A percentile compares a stretch with the other conserved stretches of the same genome.
Conservation (phyloP, 1,140 invertebrate species). For the Cylas formicarius region DNA sequence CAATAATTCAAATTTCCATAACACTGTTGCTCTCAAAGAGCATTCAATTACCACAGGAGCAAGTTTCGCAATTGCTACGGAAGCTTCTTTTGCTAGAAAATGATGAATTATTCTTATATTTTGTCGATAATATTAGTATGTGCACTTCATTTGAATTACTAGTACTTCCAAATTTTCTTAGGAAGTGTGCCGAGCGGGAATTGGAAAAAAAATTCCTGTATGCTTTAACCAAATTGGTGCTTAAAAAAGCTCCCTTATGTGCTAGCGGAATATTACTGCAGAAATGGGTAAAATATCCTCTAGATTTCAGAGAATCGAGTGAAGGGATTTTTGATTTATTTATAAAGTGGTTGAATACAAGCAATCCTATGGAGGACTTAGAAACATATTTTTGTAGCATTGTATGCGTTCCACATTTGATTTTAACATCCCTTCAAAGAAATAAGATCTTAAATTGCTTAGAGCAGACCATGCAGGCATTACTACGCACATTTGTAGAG, state of each 20-base stretch:
- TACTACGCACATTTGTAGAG: slow-evolving; percentile 18
- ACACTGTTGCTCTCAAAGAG: slow-evolving; percentile 54
- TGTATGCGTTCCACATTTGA: slow-evolving; percentile 56
- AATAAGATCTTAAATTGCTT: slow-evolving; percentile 32
- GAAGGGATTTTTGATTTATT: slow-evolving; percentile 40
- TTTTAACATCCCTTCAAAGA: slow-evolving; percentile 22
- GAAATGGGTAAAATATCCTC: slow-evolving; percentile 57
- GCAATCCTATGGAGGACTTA: slow-evolving; percentile 8
- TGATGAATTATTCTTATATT: slow-evolving; percentile 50
- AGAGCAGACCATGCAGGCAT: slow-evolving; percentile 28
- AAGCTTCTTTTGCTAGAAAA: slow-evolving; percentile 51
- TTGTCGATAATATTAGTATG: slow-evolving; percentile 56
- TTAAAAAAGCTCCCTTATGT: slow-evolving; percentile 56
- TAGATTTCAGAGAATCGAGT: slow-evolving; percentile 51
- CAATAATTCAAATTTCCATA: slow-evolving; percentile 50
- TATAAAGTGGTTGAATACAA: slow-evolving; percentile 37
- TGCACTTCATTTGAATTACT: slow-evolving; percentile 66
- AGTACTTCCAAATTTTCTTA: slow-evolving; percentile 61
- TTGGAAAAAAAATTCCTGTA: slow-evolving; percentile 49
- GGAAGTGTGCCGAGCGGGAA: slow-evolving; percentile 49
- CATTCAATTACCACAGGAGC: slow-evolving; percentile 59
- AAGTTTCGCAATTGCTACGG: slow-evolving; percentile 55
- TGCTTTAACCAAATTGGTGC: slow-evolving; percentile 60
- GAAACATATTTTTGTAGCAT: slow-evolving; percentile 48
- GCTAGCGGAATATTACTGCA: slow-evolving; percentile 51